Evolutionary conservation across 2,888 invertebrate species (phyloP).

Genomic region (Gasteruption jaculator): DNA sequence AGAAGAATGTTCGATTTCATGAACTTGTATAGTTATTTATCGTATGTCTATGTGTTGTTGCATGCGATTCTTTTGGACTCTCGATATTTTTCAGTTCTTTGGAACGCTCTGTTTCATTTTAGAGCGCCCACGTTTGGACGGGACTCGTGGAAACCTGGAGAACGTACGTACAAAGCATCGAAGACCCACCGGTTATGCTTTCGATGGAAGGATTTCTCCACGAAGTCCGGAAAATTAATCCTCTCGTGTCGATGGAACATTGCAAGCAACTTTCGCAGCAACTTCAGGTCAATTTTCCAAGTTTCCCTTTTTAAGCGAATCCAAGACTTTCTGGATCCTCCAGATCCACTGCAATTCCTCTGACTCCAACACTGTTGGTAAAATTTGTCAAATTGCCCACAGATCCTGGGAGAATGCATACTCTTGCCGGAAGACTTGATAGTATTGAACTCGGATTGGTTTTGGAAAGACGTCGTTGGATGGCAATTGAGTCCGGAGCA

Average conservation of each 20-base stretch:
- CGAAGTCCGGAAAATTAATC: conserved; percentile 46
- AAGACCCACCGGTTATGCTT: conserved; percentile 44
- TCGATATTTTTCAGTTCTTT: conserved; percentile 4
- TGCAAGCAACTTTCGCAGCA: conserved; percentile 45
- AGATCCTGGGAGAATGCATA: conserved; percentile 59
- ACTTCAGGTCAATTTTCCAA: conserved; percentile 41
- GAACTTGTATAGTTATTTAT: too few species aligned
- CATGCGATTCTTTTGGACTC: conserved; percentile 11
- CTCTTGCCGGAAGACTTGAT: conserved; percentile 59
- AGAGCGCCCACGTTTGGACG: conserved; percentile 46
- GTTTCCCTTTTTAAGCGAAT: neutral
- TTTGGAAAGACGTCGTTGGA: conserved; percentile 65
- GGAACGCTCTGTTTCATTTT: conserved; percentile 26
- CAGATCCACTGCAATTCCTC: too few species aligned
- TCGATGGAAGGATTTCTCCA: conserved; percentile 40
- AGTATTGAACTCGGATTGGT: conserved; percentile 65
- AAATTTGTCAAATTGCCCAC: conserved; percentile 6
- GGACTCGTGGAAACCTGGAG: conserved; percentile 47
- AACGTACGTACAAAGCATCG: conserved; percentile 39
- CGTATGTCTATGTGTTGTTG: conserved; percentile 9
- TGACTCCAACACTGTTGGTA: neutral
- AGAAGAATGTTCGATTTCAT: too few species aligned
- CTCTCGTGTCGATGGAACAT: conserved; percentile 45
- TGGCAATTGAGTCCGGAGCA: conserved; percentile 61
- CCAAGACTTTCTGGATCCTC: too few species aligned